Conservation (phyloP, 1,140 invertebrate genomes). For the Orchesella cincta region DNA sequence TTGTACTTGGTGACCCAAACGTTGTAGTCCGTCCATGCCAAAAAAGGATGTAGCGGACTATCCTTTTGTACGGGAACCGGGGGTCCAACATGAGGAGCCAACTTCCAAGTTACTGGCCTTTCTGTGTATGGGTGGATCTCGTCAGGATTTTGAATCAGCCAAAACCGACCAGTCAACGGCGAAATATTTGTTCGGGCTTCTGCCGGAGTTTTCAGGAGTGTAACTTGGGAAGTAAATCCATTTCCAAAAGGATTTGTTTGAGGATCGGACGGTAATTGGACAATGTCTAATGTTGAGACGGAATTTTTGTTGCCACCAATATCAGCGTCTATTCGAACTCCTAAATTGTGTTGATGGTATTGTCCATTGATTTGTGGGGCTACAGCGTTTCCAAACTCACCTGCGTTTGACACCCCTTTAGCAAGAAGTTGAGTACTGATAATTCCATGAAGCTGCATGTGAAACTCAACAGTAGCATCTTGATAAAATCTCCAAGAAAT, state of each 20-base stretch:
- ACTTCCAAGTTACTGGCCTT: neutral
- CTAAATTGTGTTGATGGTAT: conserved; percentile 2
- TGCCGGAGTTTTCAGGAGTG: neutral
- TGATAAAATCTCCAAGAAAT: conserved; percentile 14
- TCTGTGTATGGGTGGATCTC: neutral
- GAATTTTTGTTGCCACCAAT: conserved; percentile 45
- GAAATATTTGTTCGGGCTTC: neutral
- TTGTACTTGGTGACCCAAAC: conserved; percentile 38
- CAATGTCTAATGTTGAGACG: conserved; percentile 40
- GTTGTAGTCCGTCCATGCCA: conserved; percentile 26
- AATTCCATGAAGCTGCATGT: neutral
- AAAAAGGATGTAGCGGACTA: neutral
- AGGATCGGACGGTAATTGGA: conserved; percentile 10
- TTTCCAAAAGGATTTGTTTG: conserved; percentile 45
- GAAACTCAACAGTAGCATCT: neutral
- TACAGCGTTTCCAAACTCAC: neutral
- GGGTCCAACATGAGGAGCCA: neutral
- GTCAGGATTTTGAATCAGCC: neutral
- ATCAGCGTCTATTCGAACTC: conserved; percentile 1
- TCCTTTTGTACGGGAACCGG: neutral
- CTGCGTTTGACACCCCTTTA: neutral
- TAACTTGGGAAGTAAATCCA: conserved; percentile 43
- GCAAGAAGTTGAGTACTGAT: neutral
- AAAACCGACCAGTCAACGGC: neutral
- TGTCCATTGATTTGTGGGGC: neutral